phyloP scores from a whole-genome alignment of 2,888 invertebrate genomes.

The Caenorhabditis auriculariae region DNA sequence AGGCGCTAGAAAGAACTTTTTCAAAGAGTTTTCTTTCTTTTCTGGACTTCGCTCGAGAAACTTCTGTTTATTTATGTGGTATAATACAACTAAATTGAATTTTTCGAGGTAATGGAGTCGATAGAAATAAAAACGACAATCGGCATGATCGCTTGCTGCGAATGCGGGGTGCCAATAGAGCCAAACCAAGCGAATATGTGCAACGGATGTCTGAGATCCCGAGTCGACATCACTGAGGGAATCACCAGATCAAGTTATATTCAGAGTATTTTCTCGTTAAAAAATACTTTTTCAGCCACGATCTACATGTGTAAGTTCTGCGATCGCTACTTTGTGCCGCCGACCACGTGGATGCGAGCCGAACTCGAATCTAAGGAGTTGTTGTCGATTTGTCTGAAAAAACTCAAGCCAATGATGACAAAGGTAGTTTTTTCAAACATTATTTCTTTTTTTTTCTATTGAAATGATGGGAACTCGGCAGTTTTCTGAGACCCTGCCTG shows the following conservation, averaged over 20 bases:
- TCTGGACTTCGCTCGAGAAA: background rate
- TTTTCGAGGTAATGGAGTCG: slow-evolving; percentile 25
- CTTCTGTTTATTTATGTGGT: background rate
- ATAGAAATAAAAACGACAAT: slow-evolving; percentile 27
- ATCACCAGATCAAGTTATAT: slow-evolving; percentile 80
- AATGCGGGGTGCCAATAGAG: slow-evolving; percentile 86
- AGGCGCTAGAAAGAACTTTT: background rate
- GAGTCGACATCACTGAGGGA: slow-evolving; percentile 91
- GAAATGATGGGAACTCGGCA: background rate
- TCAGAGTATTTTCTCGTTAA: background rate
- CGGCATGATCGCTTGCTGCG: slow-evolving; percentile 74
- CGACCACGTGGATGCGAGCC: slow-evolving; percentile 78
- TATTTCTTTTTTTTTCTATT: background rate
- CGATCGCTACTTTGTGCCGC: slow-evolving; percentile 81
- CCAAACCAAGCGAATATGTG: slow-evolving; percentile 98
- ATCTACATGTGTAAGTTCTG: slow-evolving; percentile 67
- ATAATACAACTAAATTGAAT: background rate
- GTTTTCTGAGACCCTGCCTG: too few species aligned
- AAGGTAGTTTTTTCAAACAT: slow-evolving; percentile 27
- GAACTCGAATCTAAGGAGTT: slow-evolving; percentile 68
- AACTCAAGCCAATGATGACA: slow-evolving; percentile 70
- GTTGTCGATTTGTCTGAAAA: slow-evolving; percentile 81
- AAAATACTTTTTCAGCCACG: slow-evolving; percentile 50
- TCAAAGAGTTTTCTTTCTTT: background rate
- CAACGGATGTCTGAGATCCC: slow-evolving; percentile 84